A percentile compares a stretch with the other conserved stretches of the same genome.
Evolutionary conservation across 2,113 vertebrate genomes (phyloP).

Genomic region (Crotophaga sulcirostris): DNA sequence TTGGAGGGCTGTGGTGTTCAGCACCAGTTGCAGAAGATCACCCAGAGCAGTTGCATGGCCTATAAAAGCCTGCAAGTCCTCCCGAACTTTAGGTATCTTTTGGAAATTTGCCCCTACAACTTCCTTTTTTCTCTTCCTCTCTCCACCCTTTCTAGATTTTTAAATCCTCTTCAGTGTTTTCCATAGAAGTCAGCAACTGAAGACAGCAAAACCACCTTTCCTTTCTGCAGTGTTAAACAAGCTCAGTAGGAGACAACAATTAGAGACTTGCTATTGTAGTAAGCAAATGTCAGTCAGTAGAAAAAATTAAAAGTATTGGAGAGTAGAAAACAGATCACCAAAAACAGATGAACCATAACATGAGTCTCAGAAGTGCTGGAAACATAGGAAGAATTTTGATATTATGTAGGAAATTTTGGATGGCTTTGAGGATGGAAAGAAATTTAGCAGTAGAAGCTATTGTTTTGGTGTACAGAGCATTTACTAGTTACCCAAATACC

Average conservation of each 20-base stretch:
- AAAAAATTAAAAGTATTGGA: conserved; percentile 7
- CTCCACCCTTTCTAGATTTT: neutral
- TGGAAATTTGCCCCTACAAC: neutral
- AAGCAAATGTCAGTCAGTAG: neutral
- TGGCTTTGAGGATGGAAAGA: neutral
- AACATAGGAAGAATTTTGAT: neutral
- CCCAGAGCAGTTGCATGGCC: neutral
- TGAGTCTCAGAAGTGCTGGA: neutral
- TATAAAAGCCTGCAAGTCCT: neutral
- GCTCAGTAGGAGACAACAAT: neutral
- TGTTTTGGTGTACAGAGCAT: neutral
- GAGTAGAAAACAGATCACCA: neutral
- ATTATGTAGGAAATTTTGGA: neutral
- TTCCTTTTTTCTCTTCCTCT: neutral
- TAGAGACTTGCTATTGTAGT: neutral
- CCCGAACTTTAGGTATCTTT: neutral
- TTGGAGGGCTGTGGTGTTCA: neutral
- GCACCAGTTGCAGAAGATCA: neutral
- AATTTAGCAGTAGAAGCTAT: neutral
- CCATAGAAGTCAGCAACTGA: neutral
- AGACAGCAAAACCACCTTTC: neutral
- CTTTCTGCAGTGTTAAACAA: neutral
- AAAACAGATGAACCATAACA: neutral
- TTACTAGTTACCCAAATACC: neutral
- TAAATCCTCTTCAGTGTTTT: neutral